Evolutionary conservation across 2,888 invertebrate species (phyloP), one percentile per base, ranked within the genome.

Genomic region (Synanthedon formicaeformis): DNA sequence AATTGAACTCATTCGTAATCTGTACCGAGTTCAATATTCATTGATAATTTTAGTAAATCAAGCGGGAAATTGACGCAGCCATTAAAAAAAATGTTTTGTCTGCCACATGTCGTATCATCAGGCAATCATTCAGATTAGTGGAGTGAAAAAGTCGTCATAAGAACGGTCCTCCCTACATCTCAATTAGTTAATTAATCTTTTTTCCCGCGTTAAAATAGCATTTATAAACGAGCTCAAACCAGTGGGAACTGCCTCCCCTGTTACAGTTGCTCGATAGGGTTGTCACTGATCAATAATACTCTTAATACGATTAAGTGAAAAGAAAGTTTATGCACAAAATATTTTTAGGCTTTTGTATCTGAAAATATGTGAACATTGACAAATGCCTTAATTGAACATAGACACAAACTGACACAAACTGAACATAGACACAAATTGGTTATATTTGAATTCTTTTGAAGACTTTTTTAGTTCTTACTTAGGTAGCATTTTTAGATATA

Each of bases 131-230:
- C 58, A 73, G 73, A 76, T 77, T 71, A 75, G 71, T 69, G 69
- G 65, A 65, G 66, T 71, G 68, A 63, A 69, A 70, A 51, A 51
- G 40, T 40, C 13, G 41, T 16, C 10, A 34, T 51, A 40, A 34
- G 6, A 5, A 14, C 50, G 10, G 34, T 12, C 18, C 14, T 50
- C 23, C 23, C 34, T 13, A 76, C 73, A 72, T 77, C 78, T 84
- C 87, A 86, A 86, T 87, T 86, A 86, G 85, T 83, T 86, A 86
- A 86, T 86, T 86, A 86, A 85, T 84, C 81, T 84, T 85, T 86
- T 84, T 86, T 84, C 80, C 84, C 81, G 79, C 79, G 81, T 83
- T 85, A 82, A 85, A 86, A 86, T 84, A 84, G 81, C 83, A 83
- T 86, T 86, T 86, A 84, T 81, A 81, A 83, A 64, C 77, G 81